Base-by-base conservation (phyloP, 1,140 invertebrate genomes). In the Saccostrea glomerata region DNA sequence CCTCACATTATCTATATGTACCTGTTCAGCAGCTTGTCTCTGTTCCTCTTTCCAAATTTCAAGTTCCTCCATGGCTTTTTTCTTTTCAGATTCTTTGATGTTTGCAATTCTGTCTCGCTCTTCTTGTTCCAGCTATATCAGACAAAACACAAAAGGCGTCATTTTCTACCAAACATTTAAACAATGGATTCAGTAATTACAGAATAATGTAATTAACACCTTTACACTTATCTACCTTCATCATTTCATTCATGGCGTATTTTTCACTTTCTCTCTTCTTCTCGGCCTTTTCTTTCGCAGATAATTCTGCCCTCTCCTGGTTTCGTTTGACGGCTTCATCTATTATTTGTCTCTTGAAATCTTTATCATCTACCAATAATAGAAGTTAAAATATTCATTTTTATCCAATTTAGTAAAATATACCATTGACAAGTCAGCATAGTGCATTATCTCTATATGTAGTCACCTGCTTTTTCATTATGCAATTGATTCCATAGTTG, bases 41-140 rank as follows among this genome's bases (percentile, higher is more conserved):
- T 94, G 93, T 89, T 93, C 90, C 63, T 95, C 92, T 91, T 96
- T 96, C 97, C 97, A 97, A 85, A 95, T 95, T 92, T 97, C 96
- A 36, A 97, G 94, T 89, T 97, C 96, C 15, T 96, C 95, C 95
- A 97, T 96, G 17, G 97, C 96, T 94, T 96, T 96, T 83, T 95
- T 95, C 93, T 94, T 96, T 96, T 90, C 94, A 93, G 87, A 95
- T 93, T 92, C 96, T 94, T 95, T 97, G 94, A 89, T 95, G 85
- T 84, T 87, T 90, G 93, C 91, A 87, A 88, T 95, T 90, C 89
- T 96, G 92, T 84, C 89, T 91, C 95, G 97, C 97, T 90, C 95
- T 91, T 89, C 97, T 94, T 94, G 96, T 96, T 93, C 97, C 95
- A 89, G 96, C 94, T 89, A 96, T 97, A 83, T 82, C 23, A 30